Evolutionary conservation across 2,113 vertebrate species (phyloP).

Genomic region (Tupaia tana): DNA sequence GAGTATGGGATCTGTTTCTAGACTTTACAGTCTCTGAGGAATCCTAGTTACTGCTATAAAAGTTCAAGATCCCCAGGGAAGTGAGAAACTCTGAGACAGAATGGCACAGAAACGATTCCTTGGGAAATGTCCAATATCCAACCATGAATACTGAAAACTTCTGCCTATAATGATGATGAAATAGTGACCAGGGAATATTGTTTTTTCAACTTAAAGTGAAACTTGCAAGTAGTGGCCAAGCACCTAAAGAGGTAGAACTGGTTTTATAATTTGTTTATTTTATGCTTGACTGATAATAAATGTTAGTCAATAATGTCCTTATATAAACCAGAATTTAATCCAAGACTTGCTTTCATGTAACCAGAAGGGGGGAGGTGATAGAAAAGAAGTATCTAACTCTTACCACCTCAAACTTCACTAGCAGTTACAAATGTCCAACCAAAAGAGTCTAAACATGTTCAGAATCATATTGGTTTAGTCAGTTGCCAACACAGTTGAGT

Average conservation of each 20-base stretch:
- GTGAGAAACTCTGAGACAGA: not conserved
- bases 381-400: not conserved
- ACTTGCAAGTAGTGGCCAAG: not conserved
- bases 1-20: not conserved
- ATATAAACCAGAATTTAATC: not conserved
- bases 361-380: not conserved
- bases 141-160: not conserved
- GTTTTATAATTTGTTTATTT: slow-evolving; percentile 27
- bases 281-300: not conserved
- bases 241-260: not conserved
- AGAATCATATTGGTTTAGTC: not conserved
- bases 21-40: not conserved
- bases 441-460: not conserved
- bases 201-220: not conserved
- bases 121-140: not conserved
- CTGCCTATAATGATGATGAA: not conserved
- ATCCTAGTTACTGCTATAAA: not conserved
- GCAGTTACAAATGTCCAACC: not conserved
- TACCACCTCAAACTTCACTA: not conserved
- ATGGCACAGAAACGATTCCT: not conserved
- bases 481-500: not conserved
- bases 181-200: not conserved
- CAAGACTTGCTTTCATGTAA: not conserved
- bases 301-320: slow-evolving; percentile 9
- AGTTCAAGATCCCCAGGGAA: not conserved